phyloP scores from a whole-genome alignment of 2,888 invertebrate species.

The Euproctis similis region DNA sequence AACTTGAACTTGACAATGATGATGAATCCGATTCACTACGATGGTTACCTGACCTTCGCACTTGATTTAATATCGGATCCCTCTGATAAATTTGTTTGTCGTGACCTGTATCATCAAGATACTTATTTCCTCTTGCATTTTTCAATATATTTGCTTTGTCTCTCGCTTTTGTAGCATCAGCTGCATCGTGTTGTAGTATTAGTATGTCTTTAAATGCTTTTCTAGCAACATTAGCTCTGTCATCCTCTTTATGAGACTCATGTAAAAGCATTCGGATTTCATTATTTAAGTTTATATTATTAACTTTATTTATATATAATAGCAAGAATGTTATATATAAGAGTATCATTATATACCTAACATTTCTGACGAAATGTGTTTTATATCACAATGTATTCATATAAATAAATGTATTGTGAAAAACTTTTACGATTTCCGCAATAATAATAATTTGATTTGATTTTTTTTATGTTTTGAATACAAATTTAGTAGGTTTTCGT shows the following conservation, averaged over 20 bases:
- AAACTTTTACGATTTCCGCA: no score
- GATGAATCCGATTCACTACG: background rate
- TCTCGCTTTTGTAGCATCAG: background rate
- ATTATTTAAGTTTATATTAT: background rate
- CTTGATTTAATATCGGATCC: background rate
- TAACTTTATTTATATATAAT: background rate
- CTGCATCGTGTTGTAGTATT: background rate
- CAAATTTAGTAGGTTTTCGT: no score
- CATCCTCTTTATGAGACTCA: background rate
- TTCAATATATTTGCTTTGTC: conserved; percentile 1
- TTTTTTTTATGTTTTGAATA: no score
- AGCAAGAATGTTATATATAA: background rate
- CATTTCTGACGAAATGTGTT: background rate
- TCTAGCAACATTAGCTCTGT: background rate
- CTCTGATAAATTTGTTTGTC: background rate
- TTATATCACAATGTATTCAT: no score
- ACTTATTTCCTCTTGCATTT: background rate
- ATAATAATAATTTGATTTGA: no score
- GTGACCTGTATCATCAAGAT: background rate
- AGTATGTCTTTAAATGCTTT: background rate
- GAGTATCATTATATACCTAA: background rate
- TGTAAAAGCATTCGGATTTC: background rate
- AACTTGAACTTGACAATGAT: background rate
- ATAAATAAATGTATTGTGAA: no score
- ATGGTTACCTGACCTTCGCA: background rate